Conservation (phyloP, 2,113 vertebrate genomes). For the Hypocryptadius cinnamomeus region DNA sequence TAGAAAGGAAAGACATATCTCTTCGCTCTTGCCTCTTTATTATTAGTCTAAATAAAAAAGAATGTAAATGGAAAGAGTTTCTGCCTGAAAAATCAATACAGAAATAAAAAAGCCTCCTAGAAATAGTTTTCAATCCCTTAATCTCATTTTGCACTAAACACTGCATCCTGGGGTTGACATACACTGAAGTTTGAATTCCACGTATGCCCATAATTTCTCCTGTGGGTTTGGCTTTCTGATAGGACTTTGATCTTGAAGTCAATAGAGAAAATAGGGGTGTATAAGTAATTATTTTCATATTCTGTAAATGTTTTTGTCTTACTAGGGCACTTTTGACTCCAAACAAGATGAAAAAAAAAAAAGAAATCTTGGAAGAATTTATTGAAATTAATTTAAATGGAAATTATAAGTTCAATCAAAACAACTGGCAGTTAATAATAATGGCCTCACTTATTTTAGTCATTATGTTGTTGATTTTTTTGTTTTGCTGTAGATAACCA, state of each 20-base stretch:
- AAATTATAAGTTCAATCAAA: neutral
- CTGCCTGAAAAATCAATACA: slow-evolving; percentile 14
- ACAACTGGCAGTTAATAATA: neutral
- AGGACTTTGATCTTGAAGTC: neutral
- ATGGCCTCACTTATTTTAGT: neutral
- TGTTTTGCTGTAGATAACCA: neutral
- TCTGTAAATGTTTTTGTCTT: neutral
- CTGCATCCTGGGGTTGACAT: neutral
- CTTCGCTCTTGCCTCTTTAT: neutral
- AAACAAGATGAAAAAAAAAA: neutral
- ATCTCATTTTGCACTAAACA: neutral
- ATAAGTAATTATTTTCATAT: neutral
- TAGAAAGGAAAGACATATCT: neutral
- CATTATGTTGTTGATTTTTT: neutral
- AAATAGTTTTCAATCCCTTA: neutral
- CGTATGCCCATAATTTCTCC: neutral
- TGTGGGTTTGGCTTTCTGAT: neutral
- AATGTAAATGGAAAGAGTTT: slow-evolving; percentile 1
- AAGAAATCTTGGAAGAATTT: neutral
- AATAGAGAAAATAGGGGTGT: neutral
- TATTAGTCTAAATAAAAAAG: slow-evolving; percentile 27
- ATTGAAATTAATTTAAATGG: neutral
- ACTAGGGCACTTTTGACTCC: neutral
- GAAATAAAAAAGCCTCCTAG: slow-evolving; percentile 7
- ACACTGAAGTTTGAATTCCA: neutral